Conservation (phyloP, 2,113 vertebrate genomes). For the Phoenicopterus ruber region DNA sequence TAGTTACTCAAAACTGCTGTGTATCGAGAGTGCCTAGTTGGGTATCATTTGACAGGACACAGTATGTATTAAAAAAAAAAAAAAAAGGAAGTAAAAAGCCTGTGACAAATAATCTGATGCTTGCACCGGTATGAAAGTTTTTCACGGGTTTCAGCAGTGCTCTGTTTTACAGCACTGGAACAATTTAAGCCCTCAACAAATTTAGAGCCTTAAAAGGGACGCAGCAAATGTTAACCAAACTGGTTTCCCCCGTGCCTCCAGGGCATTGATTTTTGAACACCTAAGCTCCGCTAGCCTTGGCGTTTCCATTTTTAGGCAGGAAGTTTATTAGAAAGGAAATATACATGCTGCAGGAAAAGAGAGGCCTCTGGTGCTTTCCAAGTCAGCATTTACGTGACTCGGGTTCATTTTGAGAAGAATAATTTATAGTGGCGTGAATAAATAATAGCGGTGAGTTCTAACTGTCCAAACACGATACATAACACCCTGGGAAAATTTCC, state of each 20-base stretch:
- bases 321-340: slow-evolving; percentile 29
- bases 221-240: background rate
- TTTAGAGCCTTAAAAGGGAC: background rate
- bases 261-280: slow-evolving; percentile 53
- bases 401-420: slow-evolving; percentile 62
- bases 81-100: background rate
- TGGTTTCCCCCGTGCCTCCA: background rate
- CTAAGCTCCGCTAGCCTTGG: slow-evolving; percentile 32
- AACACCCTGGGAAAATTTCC: slow-evolving; percentile 47
- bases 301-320: slow-evolving; percentile 62
- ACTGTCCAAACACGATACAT: slow-evolving; percentile 58
- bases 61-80: background rate
- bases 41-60: background rate
- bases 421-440: slow-evolving; percentile 71
- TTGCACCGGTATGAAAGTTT: background rate
- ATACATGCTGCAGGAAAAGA: slow-evolving; percentile 1
- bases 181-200: background rate
- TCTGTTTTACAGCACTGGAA: background rate
- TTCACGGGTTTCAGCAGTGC: background rate
- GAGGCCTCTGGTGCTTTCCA: slow-evolving; percentile 30
- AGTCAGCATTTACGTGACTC: slow-evolving; percentile 67
- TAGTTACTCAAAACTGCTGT: background rate
- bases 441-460: slow-evolving; percentile 63
- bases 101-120: background rate
- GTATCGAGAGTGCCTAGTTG: background rate